Base-by-base conservation (phyloP, 2,797 vertebrate genomes). In the Cyprinodon diabolis region DNA sequence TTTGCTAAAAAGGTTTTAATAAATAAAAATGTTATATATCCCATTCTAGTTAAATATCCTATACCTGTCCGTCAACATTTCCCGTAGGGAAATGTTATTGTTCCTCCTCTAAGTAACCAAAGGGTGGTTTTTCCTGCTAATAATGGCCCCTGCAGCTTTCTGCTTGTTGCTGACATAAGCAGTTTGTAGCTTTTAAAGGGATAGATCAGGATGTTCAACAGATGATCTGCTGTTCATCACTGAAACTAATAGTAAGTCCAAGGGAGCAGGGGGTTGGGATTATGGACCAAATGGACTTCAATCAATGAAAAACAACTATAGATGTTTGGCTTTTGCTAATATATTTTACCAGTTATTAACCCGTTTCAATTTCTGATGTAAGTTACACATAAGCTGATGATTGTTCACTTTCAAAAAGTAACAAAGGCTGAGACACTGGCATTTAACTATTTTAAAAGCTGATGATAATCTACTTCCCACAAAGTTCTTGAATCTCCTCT, bases 111-210 rank as follows among this genome's bases (percentile, higher is more conserved):
- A 87, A 89, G 86, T 87, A 86, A 77, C 75, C 86, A 56, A 77
- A 89, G 90, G 82, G 87, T 93, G 92, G 88, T 91, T 93, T 93
- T 92, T 93, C 89, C 91, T 93, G 91, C 85, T 90, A 90, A 92
- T 93, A 92, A 89, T 87, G 80, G 90, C 81, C 87, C 81, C 78
- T 79, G 72, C 84, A 82, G 78, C 65, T 78, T 84, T 89, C 77
- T 84, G 72, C 75, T 37, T 89, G 87, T 91, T 83, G 82, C 86
- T 76, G 78, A 82, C 82, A 78, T 68, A 77, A 77, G 78, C 66
- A 77, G 71, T 77, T 56, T 52, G 84, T 71, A 54, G 70, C 82
- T 90, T 88, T 30, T 79, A 48, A 19, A 62, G 30, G 15, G 58
- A 37, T 17, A 21, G 9, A 19, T 62, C 35, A 40, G 40, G 17